Evolutionary conservation across 1,140 invertebrate genomes (phyloP).

Genomic region (Galendromus occidentalis): DNA sequence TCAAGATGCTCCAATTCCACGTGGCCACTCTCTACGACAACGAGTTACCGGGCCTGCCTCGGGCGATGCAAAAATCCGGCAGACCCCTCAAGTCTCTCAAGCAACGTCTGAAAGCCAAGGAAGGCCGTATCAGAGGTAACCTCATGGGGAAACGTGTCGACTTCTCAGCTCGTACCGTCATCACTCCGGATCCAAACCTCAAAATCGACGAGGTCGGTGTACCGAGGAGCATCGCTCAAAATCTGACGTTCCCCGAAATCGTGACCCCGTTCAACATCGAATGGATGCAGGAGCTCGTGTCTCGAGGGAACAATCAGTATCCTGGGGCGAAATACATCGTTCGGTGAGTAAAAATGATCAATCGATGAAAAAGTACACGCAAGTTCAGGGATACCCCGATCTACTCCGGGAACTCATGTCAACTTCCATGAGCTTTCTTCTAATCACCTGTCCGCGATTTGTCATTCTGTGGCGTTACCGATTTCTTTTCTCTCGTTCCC

Average conservation of each 20-base stretch:
- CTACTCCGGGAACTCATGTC: too few relatives aligned
- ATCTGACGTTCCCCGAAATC: constrained; percentile 96
- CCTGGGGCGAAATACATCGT: constrained; percentile 99
- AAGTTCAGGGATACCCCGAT: too few relatives aligned
- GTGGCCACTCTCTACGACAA: constrained; percentile 95
- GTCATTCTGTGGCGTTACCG: too few relatives aligned
- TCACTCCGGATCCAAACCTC: constrained; percentile 96
- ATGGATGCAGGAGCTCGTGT: constrained; percentile 87
- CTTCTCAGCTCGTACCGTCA: constrained; percentile 96
- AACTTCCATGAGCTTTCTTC: too few relatives aligned
- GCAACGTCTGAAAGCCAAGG: constrained; percentile 53
- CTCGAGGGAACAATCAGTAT: constrained; percentile 89
- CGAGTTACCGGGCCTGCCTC: constrained; percentile 89
- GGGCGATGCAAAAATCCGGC: constrained; percentile 96
- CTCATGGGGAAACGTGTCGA: constrained; percentile 99
- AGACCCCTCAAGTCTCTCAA: constrained; percentile 96
- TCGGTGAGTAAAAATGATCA: constrained; percentile 33
- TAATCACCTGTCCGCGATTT: too few relatives aligned
- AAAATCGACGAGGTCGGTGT: constrained; percentile 97
- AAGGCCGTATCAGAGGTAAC: constrained; percentile 94
- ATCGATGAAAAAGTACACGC: too few relatives aligned
- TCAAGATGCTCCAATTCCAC: constrained; percentile 96
- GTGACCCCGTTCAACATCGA: constrained; percentile 99
- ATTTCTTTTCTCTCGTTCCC: neutral
- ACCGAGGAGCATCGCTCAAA: constrained; percentile 91